These are phyloP conservation scores for Hormiphora californensis DNA, from an alignment of 37 sponge, comb jelly and placozoan genomes.

Conservation along the genomic window DNA sequence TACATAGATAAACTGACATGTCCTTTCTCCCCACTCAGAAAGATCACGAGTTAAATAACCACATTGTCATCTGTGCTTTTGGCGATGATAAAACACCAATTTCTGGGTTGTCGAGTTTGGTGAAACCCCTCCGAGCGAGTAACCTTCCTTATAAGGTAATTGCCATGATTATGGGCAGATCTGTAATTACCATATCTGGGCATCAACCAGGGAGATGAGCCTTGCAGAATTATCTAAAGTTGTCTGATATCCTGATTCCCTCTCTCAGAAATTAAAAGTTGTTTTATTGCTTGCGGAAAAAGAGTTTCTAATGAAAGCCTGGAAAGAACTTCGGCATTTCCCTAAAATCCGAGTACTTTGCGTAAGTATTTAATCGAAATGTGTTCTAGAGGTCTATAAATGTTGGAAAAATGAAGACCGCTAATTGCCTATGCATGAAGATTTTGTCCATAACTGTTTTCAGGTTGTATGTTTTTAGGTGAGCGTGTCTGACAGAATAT, in stretches of 20 bases:
- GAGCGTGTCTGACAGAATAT: too few species aligned
- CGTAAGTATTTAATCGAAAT: conserved; percentile 7
- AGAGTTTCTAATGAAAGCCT: conserved; percentile 37
- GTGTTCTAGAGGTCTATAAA: too few species aligned
- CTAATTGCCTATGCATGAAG: too few species aligned
- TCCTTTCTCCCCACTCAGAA: background rate
- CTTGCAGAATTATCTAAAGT: background rate
- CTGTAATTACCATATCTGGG: background rate
- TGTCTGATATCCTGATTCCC: background rate
- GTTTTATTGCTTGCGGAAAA: conserved; percentile 28
- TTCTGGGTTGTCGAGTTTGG: conserved; percentile 25
- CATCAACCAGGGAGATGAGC: too few species aligned
- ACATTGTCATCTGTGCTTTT: conserved; percentile 55
- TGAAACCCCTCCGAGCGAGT: conserved; percentile 49
- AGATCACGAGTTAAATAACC: conserved; percentile 51
- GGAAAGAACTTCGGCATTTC: conserved; percentile 52
- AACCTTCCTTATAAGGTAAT: conserved; percentile 42
- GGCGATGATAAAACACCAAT: conserved; percentile 55
- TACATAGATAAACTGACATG: background rate
- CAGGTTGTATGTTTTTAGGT: too few species aligned
- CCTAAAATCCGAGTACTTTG: conserved; percentile 48
- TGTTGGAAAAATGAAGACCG: too few species aligned
- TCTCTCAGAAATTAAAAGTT: conserved; percentile 50
- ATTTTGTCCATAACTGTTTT: too few species aligned
- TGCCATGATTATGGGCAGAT: background rate